Base-by-base conservation (phyloP, 37 sponge, comb jelly and placozoan species). In the Agelas oroides region DNA sequence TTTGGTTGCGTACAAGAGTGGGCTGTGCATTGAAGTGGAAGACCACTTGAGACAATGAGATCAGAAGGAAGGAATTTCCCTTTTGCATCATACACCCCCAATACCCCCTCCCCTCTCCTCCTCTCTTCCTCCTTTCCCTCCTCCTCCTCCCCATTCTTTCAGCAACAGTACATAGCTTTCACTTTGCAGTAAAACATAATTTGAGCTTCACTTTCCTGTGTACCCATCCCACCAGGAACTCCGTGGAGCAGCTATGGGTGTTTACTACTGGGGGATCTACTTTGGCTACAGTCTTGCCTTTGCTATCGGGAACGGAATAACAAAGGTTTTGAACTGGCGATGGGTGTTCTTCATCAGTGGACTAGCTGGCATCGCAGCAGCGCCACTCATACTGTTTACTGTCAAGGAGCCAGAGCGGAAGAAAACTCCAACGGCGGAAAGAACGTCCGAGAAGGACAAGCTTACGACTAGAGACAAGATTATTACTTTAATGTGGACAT, bases 301-400 rank as follows among this genome's bases (percentile, higher is more conserved):
- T 73, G 82, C 86, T 59, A 67, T 95, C 24, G 93, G 93, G 35
- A 86, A 90, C 54, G 76, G 80, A 0, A 81, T 95, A 60, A 37
- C n/a, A 0, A 41, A 73, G 25, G 78, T 30, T 30, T 60, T 93
- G 38, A 65, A 61, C 46, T 95, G 96, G 96, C 55, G 93, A 32
- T 95, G 96, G 96, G 94, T 89, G 24, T 95, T 93, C 95, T 91
- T 82, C 75, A 82, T 95, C 46, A 80, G 89, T 85, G 95, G 65
- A 1, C 5, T 88, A 1, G 59, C 74, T 28, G 93, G 87, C 17
- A 59, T 90, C 52, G 85, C 58, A 2, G 58, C 80, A 16, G 82
- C 88, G 0, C 88, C 88, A 1, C 23, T 94, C 32, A 34, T 95
- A n/a, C 39, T 91, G 11, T 36, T 88, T 52, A 89, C 92, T 23